Base-by-base conservation (phyloP, 2,888 invertebrate genomes). In the Hetaerina titia region DNA sequence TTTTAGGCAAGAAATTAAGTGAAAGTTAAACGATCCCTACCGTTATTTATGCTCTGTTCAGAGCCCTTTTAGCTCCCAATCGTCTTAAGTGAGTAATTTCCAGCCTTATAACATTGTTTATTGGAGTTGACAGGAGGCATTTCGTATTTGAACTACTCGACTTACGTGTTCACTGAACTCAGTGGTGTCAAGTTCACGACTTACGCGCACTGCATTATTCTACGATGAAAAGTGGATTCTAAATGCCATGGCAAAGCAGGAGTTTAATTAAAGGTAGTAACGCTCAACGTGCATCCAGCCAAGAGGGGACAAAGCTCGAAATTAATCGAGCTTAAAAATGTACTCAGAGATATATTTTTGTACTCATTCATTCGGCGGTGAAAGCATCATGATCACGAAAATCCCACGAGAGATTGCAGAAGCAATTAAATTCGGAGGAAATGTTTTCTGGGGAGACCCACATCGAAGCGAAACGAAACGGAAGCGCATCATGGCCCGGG, bases 391-490 rank as follows among this genome's bases (percentile, higher is more conserved):
- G 69, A 69, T 69, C 22, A n/a, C 69, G n/a, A n/a, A 22, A 69
- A 69, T 69, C 69, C 69, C 69, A 9, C n/a, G n/a, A 69, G 69
- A 8, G 22, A n/a, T 69, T 17, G 7, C 69, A n/a, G 69, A 8
- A 8, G 69, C 69, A 69, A 69, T n/a, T 69, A 69, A 69, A 69
- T 69, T 22, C 64, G 22, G 69, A 19, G 7, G n/a, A n/a, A 69
- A 69, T 69, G n/a, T n/a, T 69, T 69, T 69, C 69, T 22, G 69
- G 69, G 9, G 69, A 17, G 45, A 45, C 45, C 45, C 45, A 57
- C 89, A 57, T 57, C 57, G 58, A 89, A 69, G 15, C 69, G 69
- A 69, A n/a, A 69, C n/a, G 69, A 69, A n/a, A 89, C 56, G 64
- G 58, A 22, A 60, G 90, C 58, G 90, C 22, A 56, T 56, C 45